Evolutionary conservation across 2,113 vertebrate species (phyloP).

Genomic region (Elephas maximus): DNA sequence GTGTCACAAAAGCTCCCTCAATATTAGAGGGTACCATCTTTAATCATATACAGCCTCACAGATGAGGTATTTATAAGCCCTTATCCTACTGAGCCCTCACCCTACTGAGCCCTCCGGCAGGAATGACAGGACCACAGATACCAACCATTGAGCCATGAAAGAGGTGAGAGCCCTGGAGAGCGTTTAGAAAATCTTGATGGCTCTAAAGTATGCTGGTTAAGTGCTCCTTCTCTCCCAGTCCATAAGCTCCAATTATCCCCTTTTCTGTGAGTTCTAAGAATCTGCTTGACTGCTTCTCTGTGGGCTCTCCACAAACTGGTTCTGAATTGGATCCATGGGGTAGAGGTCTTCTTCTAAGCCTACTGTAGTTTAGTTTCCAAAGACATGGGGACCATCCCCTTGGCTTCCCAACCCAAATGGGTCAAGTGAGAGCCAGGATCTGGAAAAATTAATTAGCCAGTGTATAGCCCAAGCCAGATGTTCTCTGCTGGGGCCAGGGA

Average conservation of each 20-base stretch:
- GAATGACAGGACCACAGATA: background rate
- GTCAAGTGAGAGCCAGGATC: background rate
- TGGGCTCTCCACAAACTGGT: background rate
- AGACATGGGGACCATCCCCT: background rate
- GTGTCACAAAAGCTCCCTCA: background rate
- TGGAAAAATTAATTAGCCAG: background rate
- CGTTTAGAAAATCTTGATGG: background rate
- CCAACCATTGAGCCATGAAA: background rate
- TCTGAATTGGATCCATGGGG: background rate
- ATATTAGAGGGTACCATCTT: background rate
- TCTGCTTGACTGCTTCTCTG: background rate
- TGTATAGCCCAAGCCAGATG: background rate
- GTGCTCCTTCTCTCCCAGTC: background rate
- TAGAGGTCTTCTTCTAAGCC: background rate
- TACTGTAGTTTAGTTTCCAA: constrained; percentile 1
- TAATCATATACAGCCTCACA: background rate
- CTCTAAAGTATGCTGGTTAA: background rate
- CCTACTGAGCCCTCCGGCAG: background rate
- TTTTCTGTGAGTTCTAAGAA: background rate
- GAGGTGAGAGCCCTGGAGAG: background rate
- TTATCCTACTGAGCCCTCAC: background rate
- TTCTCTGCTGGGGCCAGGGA: background rate
- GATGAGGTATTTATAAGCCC: background rate
- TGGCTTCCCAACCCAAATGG: background rate
- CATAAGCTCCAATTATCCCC: background rate